Evolutionary conservation across 2,113 vertebrate species (phyloP), one percentile per base, ranked within the genome.

Genomic region (Paracanthobrama guichenoti): DNA sequence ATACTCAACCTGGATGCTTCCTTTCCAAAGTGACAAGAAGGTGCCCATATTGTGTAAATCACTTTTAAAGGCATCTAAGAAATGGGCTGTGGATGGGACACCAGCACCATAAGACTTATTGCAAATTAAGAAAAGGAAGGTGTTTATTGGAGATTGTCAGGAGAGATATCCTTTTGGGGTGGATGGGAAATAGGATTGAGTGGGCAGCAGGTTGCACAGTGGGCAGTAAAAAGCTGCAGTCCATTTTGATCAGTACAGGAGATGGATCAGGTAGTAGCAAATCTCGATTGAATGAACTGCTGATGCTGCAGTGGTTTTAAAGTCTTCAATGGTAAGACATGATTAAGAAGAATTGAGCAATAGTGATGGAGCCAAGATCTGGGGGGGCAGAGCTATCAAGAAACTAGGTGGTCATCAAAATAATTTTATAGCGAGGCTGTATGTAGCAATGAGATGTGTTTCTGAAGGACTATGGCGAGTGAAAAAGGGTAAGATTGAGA

Each of bases 101-200:
- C 50, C 11, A 22, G 50, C 50, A 55, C 74, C 26, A 39, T 77
- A 50, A 77, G 74, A 77, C 75, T 77, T 76, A 28, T 80, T 66
- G 39, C 59, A 80, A 48, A 64, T 66, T 4, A 66, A 66, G 24
- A 48, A 80, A 80, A 13, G 42, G 6, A 31, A 48, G 59, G 78
- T 80, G 78, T 66, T 28, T 80, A 66, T 66, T 80, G 78, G 57
- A 79, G 78, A 79, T 31, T 80, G 78, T 64, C 42, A 64, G 59
- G 60, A 66, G 24, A 22, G 59, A 64, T 48, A 80, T 64, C 78
- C 24, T 46, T 8, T 35, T 48, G 60, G 59, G 48, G 12, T 22
- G 59, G 16, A 66, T 8, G 4, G 59, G 42, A 26, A 66, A 66
- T 28, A 31, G 60, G 59, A 80, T 48, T 62, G 42, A 64, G 39